phyloP scores from a whole-genome alignment of 2,113 vertebrate genomes.

The Ciconia boyciana region DNA sequence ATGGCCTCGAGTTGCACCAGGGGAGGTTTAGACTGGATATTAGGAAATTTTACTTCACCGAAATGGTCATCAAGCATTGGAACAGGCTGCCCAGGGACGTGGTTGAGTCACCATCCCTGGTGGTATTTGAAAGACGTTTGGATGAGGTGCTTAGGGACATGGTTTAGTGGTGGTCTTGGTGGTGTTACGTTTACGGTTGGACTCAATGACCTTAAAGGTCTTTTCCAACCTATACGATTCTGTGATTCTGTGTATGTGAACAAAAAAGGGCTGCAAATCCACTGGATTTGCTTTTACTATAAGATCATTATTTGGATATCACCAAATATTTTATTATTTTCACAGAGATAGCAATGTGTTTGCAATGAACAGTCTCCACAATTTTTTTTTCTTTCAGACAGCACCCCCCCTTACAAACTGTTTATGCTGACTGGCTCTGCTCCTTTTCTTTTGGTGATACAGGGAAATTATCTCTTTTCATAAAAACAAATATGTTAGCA shows the following conservation, averaged over 20 bases:
- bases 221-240: too few relatives aligned
- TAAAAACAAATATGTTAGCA: not conserved
- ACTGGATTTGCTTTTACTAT: not conserved
- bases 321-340: not conserved
- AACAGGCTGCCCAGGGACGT: too few relatives aligned
- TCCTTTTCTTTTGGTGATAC: not conserved
- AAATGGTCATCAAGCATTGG: too few relatives aligned
- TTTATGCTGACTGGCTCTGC: not conserved
- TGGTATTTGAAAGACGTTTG: too few relatives aligned
- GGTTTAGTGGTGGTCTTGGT: too few relatives aligned
- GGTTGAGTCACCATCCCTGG: too few relatives aligned
- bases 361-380: not conserved
- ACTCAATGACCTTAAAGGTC: too few relatives aligned
- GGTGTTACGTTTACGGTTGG: too few relatives aligned
- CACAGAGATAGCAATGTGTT: not conserved
- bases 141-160: too few relatives aligned
- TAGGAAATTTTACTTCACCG: too few relatives aligned
- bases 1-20: too few relatives aligned
- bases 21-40: too few relatives aligned
- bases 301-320: not conserved
- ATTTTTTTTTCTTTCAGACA: not conserved
- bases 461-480: not conserved
- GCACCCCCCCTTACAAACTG: accelerated
- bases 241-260: not conserved
- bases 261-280: not conserved